phyloP scores from a whole-genome alignment of 2,113 vertebrate species.

The Murina feae region DNA sequence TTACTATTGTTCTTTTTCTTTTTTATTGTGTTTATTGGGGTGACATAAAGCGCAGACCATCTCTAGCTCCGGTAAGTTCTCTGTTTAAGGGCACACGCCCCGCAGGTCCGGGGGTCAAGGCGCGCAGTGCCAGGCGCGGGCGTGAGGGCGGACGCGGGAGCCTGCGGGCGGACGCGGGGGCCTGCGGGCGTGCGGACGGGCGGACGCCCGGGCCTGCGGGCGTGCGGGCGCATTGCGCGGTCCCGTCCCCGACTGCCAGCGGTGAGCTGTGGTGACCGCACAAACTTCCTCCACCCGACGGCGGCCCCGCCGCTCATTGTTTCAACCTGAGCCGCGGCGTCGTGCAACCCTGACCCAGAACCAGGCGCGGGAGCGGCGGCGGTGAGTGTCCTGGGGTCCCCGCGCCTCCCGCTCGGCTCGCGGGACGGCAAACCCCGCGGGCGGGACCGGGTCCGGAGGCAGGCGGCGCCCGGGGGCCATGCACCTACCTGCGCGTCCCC shows the following conservation, averaged over 20 bases:
- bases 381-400: background rate
- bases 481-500: slow-evolving; percentile 34
- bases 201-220: fast-evolving
- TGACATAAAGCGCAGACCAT: background rate
- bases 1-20: background rate
- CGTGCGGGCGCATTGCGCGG: fast-evolving
- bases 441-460: fast-evolving
- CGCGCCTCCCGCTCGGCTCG: background rate
- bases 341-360: background rate
- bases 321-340: no score
- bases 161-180: fast-evolving
- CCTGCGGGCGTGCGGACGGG: fast-evolving
- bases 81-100: background rate
- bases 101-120: background rate
- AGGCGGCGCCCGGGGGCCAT: no score
- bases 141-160: no score
- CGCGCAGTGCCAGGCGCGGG: no score
- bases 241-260: fast-evolving
- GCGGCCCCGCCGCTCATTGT: no score
- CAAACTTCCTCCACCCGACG: fast-evolving
- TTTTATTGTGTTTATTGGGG: background rate
- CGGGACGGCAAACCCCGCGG: background rate
- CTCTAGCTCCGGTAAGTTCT: no score
- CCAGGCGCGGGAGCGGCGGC: background rate
- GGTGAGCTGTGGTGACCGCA: fast-evolving